Conservation (phyloP, 64 coral and sea anemone genomes). For the Porites australiensis region DNA sequence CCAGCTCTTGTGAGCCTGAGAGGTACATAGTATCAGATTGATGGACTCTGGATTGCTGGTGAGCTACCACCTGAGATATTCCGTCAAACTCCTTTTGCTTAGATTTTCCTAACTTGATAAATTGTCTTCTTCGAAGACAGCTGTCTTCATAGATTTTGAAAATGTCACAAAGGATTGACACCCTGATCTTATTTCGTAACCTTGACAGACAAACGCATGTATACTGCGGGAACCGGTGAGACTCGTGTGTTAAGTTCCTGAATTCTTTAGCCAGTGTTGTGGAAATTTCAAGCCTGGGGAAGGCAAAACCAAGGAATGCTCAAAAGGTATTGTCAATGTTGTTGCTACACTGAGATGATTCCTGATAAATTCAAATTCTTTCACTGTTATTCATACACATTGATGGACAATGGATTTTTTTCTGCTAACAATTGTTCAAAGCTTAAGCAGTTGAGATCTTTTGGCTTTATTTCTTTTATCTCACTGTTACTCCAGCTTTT, state of each 20-base stretch:
- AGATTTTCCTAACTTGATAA: neutral
- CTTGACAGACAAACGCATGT: neutral
- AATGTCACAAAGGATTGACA: neutral
- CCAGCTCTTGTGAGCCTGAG: neutral
- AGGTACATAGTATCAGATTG: neutral
- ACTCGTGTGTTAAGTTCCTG: neutral
- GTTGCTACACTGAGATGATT: neutral
- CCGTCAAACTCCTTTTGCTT: neutral
- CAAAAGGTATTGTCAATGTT: neutral
- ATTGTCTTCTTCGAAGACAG: neutral
- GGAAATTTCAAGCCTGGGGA: neutral
- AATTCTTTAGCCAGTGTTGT: neutral
- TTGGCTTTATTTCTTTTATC: neutral
- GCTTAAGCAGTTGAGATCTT: too few relatives aligned
- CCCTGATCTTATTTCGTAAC: too few relatives aligned
- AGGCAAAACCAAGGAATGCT: slow-evolving; percentile 7
- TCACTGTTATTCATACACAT: neutral
- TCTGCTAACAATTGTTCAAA: neutral
- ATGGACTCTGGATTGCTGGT: neutral
- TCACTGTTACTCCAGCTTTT: neutral
- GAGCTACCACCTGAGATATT: neutral
- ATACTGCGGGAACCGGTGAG: neutral
- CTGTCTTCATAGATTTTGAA: neutral
- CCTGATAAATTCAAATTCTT: neutral
- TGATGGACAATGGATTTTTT: neutral